phyloP scores from a whole-genome alignment of 2,797 vertebrate species.

The Leucoraja ocellata region DNA sequence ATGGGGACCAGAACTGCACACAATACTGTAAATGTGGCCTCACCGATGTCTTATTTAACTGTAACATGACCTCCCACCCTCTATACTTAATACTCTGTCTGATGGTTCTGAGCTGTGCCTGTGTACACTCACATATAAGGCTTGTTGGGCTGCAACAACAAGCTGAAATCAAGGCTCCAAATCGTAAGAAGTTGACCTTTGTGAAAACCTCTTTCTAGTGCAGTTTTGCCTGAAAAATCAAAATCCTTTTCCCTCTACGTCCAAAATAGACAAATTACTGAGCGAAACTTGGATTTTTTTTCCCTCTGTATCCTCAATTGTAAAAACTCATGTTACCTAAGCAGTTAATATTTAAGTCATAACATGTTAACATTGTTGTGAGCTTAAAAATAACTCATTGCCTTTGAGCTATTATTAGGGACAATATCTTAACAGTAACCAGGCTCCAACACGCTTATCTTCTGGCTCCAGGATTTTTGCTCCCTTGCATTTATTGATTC shows the following conservation, averaged over 20 bases:
- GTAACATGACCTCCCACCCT: no score
- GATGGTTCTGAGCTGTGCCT: constrained; percentile 50
- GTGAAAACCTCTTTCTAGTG: constrained; percentile 56
- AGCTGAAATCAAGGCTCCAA: constrained; percentile 58
- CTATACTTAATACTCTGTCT: no score
- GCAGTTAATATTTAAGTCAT: constrained; percentile 48
- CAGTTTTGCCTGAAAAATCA: constrained; percentile 45
- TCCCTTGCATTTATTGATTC: constrained; percentile 42
- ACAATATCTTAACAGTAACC: constrained; percentile 9
- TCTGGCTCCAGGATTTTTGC: constrained; percentile 12
- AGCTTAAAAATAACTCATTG: constrained; percentile 45
- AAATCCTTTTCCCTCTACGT: constrained; percentile 51
- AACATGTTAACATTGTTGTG: constrained; percentile 45
- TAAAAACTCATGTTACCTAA: constrained; percentile 48
- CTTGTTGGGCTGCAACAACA: constrained; percentile 55
- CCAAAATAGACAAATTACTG: constrained; percentile 46
- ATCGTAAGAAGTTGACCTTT: constrained; percentile 65
- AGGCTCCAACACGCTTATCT: background rate
- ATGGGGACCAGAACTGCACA: no score
- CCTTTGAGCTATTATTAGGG: background rate
- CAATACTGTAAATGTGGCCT: no score
- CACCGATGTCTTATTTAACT: no score
- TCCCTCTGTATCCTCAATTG: background rate
- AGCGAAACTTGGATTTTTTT: constrained; percentile 45
- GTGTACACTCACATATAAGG: constrained; percentile 58